Conservation (phyloP, 1,140 invertebrate species). For the Calosoma granatense region DNA sequence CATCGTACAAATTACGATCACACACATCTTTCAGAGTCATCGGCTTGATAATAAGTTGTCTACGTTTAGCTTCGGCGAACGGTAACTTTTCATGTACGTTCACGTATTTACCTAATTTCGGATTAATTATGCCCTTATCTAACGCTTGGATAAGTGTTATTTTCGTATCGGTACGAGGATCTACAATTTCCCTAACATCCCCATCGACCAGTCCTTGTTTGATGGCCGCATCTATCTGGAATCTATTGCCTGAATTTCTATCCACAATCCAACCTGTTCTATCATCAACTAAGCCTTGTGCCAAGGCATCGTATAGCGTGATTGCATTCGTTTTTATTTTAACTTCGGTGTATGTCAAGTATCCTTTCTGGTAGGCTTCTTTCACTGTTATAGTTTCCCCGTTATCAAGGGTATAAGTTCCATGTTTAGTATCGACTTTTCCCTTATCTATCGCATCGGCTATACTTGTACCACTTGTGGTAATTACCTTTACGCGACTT, state of each 20-base stretch:
- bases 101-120: conserved; percentile 66
- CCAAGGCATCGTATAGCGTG: conserved; percentile 69
- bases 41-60: conserved; percentile 74
- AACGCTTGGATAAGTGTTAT: conserved; percentile 74
- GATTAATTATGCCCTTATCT: conserved; percentile 62
- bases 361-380: conserved; percentile 66
- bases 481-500: conserved; percentile 71
- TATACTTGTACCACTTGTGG: conserved; percentile 47
- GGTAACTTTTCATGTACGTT: conserved; percentile 71
- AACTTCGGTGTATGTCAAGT: conserved; percentile 58
- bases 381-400: conserved; percentile 63
- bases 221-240: conserved; percentile 69
- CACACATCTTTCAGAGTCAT: conserved; percentile 80
- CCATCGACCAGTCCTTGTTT: conserved; percentile 65
- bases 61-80: conserved; percentile 67
- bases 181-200: conserved; percentile 67
- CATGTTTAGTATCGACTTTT: conserved; percentile 66
- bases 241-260: conserved; percentile 69
- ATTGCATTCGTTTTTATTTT: conserved; percentile 63
- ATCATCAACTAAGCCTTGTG: conserved; percentile 68
- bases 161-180: conserved; percentile 64
- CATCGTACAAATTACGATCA: conserved; percentile 71
- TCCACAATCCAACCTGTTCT: conserved; percentile 69
- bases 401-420: conserved; percentile 52
- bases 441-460: conserved; percentile 69